These are phyloP conservation scores for Dufourea novaeangliae DNA, from an alignment of 1,140 invertebrate species.

Conservation along the genomic window DNA sequence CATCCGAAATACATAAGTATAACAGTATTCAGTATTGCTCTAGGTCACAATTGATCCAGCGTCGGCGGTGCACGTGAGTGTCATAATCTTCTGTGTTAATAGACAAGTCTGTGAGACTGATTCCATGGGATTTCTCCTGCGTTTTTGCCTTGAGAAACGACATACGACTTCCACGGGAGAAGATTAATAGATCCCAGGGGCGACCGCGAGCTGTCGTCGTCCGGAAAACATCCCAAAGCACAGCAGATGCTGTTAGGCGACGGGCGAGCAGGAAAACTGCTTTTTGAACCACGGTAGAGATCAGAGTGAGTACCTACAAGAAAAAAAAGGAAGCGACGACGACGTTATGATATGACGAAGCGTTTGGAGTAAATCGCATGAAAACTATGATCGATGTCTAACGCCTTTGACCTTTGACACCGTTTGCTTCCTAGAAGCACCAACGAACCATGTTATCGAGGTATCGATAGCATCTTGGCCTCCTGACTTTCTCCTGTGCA, in stretches of 20 bases:
- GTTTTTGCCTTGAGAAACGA: conserved; percentile 47
- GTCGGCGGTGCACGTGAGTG: too few species aligned
- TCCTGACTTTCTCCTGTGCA: conserved; percentile 43
- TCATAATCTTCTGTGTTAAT: too few species aligned
- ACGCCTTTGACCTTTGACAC: conserved; percentile 55
- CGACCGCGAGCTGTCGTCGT: conserved; percentile 49
- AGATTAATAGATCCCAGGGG: conserved; percentile 66
- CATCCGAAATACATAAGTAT: too few species aligned
- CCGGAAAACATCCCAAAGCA: conserved; percentile 46
- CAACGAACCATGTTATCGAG: conserved; percentile 57
- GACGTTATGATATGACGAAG: conserved; percentile 35
- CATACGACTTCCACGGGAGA: conserved; percentile 25
- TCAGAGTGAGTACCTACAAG: not conserved
- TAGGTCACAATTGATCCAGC: too few species aligned
- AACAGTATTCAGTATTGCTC: too few species aligned
- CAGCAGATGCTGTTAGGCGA: conserved; percentile 58
- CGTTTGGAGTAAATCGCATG: conserved; percentile 61
- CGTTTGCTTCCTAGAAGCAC: conserved; percentile 16
- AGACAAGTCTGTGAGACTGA: not conserved
- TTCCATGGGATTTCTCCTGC: conserved; percentile 17
- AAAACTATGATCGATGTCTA: conserved; percentile 64
- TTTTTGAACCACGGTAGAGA: conserved; percentile 40
- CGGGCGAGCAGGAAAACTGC: conserved; percentile 62
- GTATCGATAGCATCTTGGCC: conserved; percentile 56
- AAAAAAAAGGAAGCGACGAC: conserved; percentile 10